Percentiles rank a stretch among this genome's conserved stretches.
phyloP scores from a whole-genome alignment of 2,888 invertebrate genomes.

The Callyntrura sp. region DNA sequence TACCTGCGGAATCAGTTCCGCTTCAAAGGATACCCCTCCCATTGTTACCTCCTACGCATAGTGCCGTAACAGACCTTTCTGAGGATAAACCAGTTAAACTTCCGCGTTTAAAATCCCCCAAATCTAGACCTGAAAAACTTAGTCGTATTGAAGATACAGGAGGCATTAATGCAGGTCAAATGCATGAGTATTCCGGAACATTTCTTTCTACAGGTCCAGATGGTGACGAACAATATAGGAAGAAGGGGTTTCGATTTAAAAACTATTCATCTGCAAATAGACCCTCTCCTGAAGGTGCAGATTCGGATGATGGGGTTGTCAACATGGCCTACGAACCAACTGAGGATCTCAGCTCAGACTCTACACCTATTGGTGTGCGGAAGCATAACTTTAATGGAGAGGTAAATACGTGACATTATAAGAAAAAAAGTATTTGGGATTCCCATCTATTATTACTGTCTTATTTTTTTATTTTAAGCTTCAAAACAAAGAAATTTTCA shows the following conservation, averaged over 20 bases:
- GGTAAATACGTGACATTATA: too few relatives aligned
- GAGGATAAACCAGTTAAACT: constrained; percentile 64
- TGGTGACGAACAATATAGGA: constrained; percentile 61
- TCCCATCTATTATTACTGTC: neutral
- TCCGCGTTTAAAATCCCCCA: constrained; percentile 65
- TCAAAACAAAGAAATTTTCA: constrained; percentile 80
- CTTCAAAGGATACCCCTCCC: constrained; percentile 31
- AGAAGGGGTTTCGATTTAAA: constrained; percentile 53
- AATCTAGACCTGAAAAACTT: constrained; percentile 57
- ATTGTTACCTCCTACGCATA: constrained; percentile 2
- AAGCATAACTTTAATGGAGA: constrained; percentile 57
- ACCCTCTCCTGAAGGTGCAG: constrained; percentile 81
- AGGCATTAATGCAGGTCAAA: neutral
- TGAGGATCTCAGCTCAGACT: constrained; percentile 69
- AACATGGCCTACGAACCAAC: constrained; percentile 81
- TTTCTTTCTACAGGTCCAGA: neutral
- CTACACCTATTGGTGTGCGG: constrained; percentile 52
- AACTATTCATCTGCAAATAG: constrained; percentile 71
- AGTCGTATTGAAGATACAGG: constrained; percentile 66
- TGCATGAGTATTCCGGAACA: too few relatives aligned
- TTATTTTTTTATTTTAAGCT: constrained; percentile 49
- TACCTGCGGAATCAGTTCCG: neutral
- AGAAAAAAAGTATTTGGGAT: neutral
- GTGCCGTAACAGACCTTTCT: constrained; percentile 18
- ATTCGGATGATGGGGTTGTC: constrained; percentile 80